Evolutionary conservation across 2,888 invertebrate species (phyloP), one percentile per base, ranked within the genome.

Genomic region (Eupithecia tripunctaria): DNA sequence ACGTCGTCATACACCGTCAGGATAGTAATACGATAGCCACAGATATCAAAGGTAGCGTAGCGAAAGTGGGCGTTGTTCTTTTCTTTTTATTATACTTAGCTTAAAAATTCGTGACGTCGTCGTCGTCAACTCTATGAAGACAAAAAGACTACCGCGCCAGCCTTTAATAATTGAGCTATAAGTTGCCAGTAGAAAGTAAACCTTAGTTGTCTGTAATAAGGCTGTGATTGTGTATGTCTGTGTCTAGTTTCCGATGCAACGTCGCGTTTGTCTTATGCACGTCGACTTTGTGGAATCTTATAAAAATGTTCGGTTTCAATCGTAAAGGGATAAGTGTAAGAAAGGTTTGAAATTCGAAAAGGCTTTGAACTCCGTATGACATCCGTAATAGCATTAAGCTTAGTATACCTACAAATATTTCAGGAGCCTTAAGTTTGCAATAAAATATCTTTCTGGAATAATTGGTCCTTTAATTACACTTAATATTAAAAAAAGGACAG

Each of bases 281-380:
- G 18, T 81, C 80, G 80, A 80, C 81, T 82, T 81, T 72, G 79
- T 72, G 78, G 80, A 81, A 82, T 82, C 78, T 71, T 76, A 71
- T 71, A 73, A 76, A 79, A 79, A 73, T 75, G 70, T 74, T 70
- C 59, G 67, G 69, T 71, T 70, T 71, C 56, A 67, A 72, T 76
- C 79, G 69, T 70, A 78, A 76, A 27, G 7, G 36, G 18, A 43
- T n/a, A 43, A 43, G 7, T 43, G n/a, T 43, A n/a, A 2, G 43
- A n/a, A 43, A n/a, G 43, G 43, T 7, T n/a, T 18, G 51, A 51
- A 10, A 51, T 21, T 2, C 21, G 21, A 21, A 21, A 51, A 21
- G 51, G n/a, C 21, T 51, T 51, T 51, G 51, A 51, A 21, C 51
- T 21, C 21, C 51, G n/a, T n/a, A n/a, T n/a, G n/a, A n/a, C n/a